Conservation (phyloP, 2,113 vertebrate genomes). For the Zosterops pallidus region DNA sequence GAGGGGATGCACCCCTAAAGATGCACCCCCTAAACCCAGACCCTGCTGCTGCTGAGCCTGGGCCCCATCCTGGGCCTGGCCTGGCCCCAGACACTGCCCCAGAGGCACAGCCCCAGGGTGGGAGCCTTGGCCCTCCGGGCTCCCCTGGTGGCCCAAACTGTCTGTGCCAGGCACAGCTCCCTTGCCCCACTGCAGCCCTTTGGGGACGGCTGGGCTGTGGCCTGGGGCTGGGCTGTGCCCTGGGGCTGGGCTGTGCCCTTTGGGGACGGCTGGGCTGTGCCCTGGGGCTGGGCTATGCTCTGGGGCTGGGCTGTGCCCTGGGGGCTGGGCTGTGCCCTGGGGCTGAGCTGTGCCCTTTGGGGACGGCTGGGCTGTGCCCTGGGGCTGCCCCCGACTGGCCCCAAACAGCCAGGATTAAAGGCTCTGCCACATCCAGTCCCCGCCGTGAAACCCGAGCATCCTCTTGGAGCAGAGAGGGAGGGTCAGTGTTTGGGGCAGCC, state of each 20-base stretch:
- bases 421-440: neutral
- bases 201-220: too few species aligned
- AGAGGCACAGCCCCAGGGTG: fast-evolving
- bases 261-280: neutral
- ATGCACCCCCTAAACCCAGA: neutral
- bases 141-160: neutral
- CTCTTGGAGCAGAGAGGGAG: neutral
- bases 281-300: neutral
- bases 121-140: neutral
- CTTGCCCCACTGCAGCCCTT: fast-evolving
- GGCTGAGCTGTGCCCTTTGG: too few species aligned
- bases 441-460: fast-evolving
- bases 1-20: neutral
- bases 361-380: neutral
- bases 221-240: too few species aligned
- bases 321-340: neutral
- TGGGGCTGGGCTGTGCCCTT: too few species aligned
- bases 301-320: too few species aligned
- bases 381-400: neutral
- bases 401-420: fast-evolving
- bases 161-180: neutral
- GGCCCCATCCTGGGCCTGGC: neutral
- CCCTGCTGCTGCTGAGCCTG: neutral
- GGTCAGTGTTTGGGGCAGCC: neutral
- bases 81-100: fast-evolving